Percentiles rank a stretch among this genome's conserved stretches.
Conservation (phyloP, 2,797 vertebrate species). For the Acestrorhynchus altus region DNA sequence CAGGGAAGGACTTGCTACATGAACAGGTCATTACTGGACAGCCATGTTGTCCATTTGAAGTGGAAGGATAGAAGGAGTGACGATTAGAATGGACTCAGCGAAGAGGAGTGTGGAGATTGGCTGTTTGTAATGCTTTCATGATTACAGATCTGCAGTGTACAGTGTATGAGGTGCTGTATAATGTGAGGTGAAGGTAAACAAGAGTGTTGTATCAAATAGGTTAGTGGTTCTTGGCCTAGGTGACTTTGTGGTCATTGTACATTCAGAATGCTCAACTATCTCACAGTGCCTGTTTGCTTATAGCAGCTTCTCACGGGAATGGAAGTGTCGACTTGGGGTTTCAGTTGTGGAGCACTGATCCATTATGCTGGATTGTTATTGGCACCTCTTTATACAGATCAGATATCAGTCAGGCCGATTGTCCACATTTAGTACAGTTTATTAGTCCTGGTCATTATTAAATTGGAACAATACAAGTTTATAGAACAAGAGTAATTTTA, state of each 20-base stretch:
- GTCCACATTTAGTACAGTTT: not conserved
- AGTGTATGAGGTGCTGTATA: not conserved
- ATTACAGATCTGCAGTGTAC: not conserved
- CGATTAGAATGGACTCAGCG: constrained; percentile 61
- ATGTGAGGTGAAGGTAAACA: not conserved
- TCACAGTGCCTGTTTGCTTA: not conserved
- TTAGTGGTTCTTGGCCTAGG: not conserved
- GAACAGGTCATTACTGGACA: constrained; percentile 76
- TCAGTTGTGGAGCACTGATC: not conserved
- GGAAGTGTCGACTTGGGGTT: not conserved
- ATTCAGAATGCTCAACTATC: not conserved
- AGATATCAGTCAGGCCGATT: not conserved
- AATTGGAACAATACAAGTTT: not conserved
- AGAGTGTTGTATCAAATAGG: not conserved
- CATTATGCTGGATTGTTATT: not conserved
- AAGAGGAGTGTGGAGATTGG: constrained; percentile 14
- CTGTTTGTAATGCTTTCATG: not conserved
- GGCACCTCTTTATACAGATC: not conserved
- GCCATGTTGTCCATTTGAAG: constrained; percentile 70
- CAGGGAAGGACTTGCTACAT: constrained; percentile 72
- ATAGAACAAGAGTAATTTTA: not conserved
- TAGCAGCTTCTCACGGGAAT: not conserved
- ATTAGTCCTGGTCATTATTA: not conserved
- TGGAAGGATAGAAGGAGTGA: constrained; percentile 67
- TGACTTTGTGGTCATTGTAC: not conserved